These are phyloP conservation scores for Rhinopithecus roxellana DNA, from an alignment of 2,113 vertebrate genomes.

Conservation along the genomic window DNA sequence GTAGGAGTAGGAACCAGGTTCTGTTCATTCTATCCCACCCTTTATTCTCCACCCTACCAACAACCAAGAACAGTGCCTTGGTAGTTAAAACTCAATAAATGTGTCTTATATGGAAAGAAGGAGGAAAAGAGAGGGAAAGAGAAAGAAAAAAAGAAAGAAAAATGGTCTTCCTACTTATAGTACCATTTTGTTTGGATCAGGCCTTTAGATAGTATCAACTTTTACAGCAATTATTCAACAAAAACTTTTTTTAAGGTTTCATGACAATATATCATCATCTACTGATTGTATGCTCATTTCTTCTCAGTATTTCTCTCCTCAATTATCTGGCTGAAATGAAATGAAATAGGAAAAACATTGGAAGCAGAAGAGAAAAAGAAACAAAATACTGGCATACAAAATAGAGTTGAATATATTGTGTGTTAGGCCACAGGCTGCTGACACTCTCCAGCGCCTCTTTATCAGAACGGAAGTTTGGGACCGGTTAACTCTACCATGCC, in stretches of 20 bases:
- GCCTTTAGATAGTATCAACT: neutral
- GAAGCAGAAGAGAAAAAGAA: constrained; percentile 16
- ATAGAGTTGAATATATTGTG: neutral
- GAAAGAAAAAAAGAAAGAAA: neutral
- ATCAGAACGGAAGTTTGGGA: neutral
- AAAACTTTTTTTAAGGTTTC: neutral
- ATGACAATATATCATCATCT: constrained; percentile 2
- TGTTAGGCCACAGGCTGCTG: neutral
- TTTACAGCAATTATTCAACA: neutral
- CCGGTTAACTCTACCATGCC: neutral
- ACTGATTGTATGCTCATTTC: constrained; percentile 29
- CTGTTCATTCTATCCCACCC: neutral
- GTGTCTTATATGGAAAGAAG: neutral
- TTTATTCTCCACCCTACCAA: neutral
- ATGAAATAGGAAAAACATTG: neutral
- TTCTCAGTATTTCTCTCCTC: neutral
- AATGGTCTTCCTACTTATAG: neutral
- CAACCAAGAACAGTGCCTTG: neutral
- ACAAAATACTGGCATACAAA: neutral
- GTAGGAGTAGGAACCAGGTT: neutral
- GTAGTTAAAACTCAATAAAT: neutral
- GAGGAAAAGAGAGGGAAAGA: neutral
- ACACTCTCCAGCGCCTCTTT: neutral
- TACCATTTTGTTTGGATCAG: neutral
- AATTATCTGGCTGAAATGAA: constrained; percentile 4